These are phyloP conservation scores for Drosophila nigrodunni DNA, from an alignment of 1,140 invertebrate genomes.

Conservation along the genomic window DNA sequence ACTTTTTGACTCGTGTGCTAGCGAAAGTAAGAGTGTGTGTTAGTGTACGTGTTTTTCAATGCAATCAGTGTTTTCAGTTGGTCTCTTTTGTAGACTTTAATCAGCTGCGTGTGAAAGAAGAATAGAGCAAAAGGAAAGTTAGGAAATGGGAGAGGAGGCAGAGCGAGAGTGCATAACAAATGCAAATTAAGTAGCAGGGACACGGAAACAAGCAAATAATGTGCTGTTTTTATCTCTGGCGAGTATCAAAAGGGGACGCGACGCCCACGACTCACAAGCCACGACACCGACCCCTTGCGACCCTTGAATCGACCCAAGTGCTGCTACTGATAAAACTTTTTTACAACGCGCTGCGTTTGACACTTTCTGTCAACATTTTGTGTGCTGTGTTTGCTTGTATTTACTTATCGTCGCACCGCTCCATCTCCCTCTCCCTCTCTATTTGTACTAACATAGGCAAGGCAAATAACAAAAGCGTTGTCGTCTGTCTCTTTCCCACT, in stretches of 20 bases:
- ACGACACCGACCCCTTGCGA: neutral
- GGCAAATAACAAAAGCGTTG: slow-evolving; percentile 31
- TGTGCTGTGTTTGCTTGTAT: slow-evolving; percentile 31
- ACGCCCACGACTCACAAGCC: neutral
- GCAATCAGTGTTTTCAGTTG: slow-evolving; percentile 40
- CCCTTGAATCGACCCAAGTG: neutral
- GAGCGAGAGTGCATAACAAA: slow-evolving; percentile 20
- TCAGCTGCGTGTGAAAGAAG: slow-evolving; percentile 36
- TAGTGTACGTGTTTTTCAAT: slow-evolving; percentile 8
- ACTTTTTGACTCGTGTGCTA: slow-evolving; percentile 5
- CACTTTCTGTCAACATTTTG: slow-evolving; percentile 47
- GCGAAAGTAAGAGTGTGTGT: neutral
- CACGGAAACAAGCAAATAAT: slow-evolving; percentile 52
- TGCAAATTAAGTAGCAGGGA: slow-evolving; percentile 53
- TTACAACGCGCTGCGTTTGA: slow-evolving; percentile 29
- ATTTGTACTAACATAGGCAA: slow-evolving; percentile 33
- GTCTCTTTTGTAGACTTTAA: slow-evolving; percentile 51
- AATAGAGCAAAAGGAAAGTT: neutral
- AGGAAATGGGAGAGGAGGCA: neutral
- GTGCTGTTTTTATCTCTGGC: slow-evolving; percentile 38
- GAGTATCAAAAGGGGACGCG: slow-evolving; percentile 18
- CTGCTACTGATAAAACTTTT: slow-evolving; percentile 37
- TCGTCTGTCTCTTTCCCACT: slow-evolving; percentile 12
- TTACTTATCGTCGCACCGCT: slow-evolving; percentile 2
- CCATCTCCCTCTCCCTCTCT: neutral